These are phyloP conservation scores for Bruchidius siliquastri DNA, from an alignment of 2,888 invertebrate genomes.

Conservation along the genomic window DNA sequence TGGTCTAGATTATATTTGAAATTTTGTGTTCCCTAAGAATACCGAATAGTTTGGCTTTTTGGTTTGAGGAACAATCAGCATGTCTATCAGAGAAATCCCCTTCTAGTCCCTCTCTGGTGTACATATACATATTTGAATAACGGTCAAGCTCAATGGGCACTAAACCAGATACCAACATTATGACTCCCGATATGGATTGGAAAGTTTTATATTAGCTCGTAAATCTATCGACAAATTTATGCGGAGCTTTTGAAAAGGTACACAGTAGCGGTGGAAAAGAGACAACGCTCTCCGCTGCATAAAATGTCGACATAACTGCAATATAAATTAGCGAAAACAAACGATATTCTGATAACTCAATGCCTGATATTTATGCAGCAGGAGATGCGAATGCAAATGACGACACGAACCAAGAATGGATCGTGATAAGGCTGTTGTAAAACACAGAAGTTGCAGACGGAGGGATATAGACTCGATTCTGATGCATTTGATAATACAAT, in stretches of 20 bases:
- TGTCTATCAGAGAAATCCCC: too few relatives aligned
- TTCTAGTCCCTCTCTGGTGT: neutral
- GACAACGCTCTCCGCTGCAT: slow-evolving; percentile 19
- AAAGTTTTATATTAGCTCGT: slow-evolving; percentile 23
- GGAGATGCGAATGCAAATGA: slow-evolving; percentile 37
- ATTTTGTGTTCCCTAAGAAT: too few relatives aligned
- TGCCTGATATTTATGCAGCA: slow-evolving; percentile 34
- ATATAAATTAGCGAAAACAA: slow-evolving; percentile 35
- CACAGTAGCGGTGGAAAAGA: slow-evolving; percentile 17
- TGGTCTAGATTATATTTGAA: too few relatives aligned
- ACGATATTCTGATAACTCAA: slow-evolving; percentile 38
- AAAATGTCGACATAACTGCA: slow-evolving; percentile 26
- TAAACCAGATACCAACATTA: neutral
- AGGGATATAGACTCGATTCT: slow-evolving; percentile 17
- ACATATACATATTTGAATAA: neutral
- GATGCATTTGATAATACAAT: slow-evolving; percentile 22
- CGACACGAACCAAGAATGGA: slow-evolving; percentile 33
- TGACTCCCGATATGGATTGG: slow-evolving; percentile 6
- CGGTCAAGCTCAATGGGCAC: neutral
- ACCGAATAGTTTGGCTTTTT: too few relatives aligned
- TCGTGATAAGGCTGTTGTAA: slow-evolving; percentile 35
- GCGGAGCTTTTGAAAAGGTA: slow-evolving; percentile 19
- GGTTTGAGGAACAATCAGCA: too few relatives aligned
- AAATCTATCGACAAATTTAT: slow-evolving; percentile 23
- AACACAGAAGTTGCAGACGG: slow-evolving; percentile 3